Base-by-base conservation (phyloP, 2,113 vertebrate species). In the Cyprinodon brontotheroides region DNA sequence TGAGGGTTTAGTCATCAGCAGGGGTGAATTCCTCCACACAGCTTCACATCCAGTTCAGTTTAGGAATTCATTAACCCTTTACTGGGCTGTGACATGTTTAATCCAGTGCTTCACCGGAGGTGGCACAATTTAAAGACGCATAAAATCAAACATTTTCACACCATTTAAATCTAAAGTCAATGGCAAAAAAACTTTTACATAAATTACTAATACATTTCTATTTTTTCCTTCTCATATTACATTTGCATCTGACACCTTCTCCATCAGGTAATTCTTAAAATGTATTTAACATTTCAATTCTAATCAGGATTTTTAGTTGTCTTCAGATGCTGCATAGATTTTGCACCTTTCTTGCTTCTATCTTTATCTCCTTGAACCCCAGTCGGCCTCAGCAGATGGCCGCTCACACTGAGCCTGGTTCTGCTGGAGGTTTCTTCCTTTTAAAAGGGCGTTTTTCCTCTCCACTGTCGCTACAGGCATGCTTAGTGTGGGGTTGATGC, bases 21-120 rank as follows among this genome's bases (percentile, higher is more conserved):
- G 83, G 88, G 81, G 82, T 72, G 67, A 73, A 92, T 92, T 92
- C 88, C 88, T 86, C 73, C 37, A 36, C 36, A 61, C 71, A 57
- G 64, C 83, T 75, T 64, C 60, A 39, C 69, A 79, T 75, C 78
- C 62, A n/a, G 70, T 48, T 81, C 75, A 66, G 75, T 83, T 72
- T 68, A 70, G 75, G 75, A 86, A 87, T 85, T 82, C 72, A 69
- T 86, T 84, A 86, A 87, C 73, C 74, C 78, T 86, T 84, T 65
- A 73, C 59, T 60, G 11, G 53, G 38, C 36, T 15, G 40, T 0
- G 11, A 65, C 70, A 69, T n/a, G n/a, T 43, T 67, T 82, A 13
- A 64, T 82, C 9, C 74, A 2, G 65, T 74, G 50, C 68, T 43
- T 60, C 36, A 40, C 29, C 61, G 13, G 37, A 15, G 3, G 37